These are phyloP conservation scores for Tragopan temminckii DNA, from an alignment of 2,797 vertebrate species.

Conservation along the genomic window DNA sequence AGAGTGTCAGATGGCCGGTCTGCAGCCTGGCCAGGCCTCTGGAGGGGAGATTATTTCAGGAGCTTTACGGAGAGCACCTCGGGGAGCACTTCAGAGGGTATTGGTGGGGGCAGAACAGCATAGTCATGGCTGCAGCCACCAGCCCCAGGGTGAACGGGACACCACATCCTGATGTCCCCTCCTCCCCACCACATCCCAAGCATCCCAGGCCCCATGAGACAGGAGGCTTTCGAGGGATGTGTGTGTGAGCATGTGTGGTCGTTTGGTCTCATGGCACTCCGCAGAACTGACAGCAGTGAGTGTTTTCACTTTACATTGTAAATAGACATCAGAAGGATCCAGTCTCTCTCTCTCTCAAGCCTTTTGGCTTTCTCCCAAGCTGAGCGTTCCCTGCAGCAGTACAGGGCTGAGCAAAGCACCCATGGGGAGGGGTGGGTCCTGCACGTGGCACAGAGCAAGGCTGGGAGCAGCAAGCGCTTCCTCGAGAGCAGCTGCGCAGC, in stretches of 20 bases:
- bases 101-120: rapidly evolving
- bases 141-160: neutral
- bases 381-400: neutral
- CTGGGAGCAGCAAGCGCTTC: neutral
- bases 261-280: neutral
- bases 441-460: rapidly evolving
- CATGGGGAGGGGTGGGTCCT: neutral
- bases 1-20: rapidly evolving
- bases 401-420: neutral
- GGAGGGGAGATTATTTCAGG: rapidly evolving
- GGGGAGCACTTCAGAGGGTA: neutral
- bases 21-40: neutral
- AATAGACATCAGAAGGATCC: neutral
- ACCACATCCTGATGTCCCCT: neutral
- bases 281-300: neutral
- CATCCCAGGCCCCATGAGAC: neutral
- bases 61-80: rapidly evolving
- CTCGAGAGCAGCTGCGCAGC: neutral
- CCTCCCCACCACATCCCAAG: neutral
- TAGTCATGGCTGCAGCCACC: neutral
- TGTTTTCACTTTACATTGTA: neutral
- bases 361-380: neutral
- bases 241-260: neutral
- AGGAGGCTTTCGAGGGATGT: neutral
- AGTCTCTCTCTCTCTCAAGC: neutral